phyloP scores from a whole-genome alignment of 2,797 vertebrate genomes.

The Notoglanidium macrostoma region DNA sequence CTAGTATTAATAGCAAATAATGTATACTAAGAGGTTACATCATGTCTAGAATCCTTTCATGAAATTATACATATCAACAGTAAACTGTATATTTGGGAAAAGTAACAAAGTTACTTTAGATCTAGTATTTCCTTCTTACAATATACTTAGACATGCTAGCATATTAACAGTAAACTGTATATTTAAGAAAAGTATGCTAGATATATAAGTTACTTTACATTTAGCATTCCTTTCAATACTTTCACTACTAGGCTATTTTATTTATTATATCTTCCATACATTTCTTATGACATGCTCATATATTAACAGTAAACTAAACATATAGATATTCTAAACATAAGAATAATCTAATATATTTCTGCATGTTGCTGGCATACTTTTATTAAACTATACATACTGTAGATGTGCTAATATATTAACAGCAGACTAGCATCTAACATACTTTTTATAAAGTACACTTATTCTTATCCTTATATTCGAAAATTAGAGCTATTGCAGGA shows the following conservation, averaged over 20 bases:
- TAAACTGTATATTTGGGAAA: no score
- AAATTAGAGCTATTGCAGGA: background rate
- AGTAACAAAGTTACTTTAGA: background rate
- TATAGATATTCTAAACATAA: background rate
- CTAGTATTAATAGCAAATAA: background rate
- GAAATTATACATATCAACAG: no score
- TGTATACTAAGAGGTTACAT: background rate
- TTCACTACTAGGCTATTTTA: no score
- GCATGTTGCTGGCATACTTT: background rate
- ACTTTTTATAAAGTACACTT: background rate
- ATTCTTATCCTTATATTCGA: background rate
- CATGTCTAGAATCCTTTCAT: no score
- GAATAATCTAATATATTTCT: no score
- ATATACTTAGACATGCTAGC: background rate
- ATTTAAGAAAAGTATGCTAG: background rate
- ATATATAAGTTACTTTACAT: background rate
- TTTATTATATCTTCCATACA: background rate
- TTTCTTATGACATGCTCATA: no score
- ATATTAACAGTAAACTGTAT: no score
- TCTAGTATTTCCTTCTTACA: background rate
- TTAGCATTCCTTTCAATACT: no score
- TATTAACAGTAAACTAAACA: no score
- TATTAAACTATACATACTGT: no score
- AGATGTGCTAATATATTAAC: no score
- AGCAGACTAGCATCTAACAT: background rate